Conservation (phyloP, 2,113 vertebrate genomes). For the Eulacestoma nigropectus region DNA sequence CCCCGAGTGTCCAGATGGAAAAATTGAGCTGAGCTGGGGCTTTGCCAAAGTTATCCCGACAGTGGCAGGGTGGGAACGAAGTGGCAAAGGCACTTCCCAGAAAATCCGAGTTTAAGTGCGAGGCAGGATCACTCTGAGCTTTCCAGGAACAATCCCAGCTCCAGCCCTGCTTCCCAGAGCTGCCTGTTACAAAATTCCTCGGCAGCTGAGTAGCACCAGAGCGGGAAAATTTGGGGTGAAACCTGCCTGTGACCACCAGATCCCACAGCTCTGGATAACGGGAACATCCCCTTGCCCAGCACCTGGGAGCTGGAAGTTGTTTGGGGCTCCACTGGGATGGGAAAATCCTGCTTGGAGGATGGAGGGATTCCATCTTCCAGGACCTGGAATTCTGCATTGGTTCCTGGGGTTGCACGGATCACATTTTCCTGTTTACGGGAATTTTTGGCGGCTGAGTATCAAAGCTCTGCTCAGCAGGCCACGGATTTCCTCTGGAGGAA, state of each 20-base stretch:
- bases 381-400: rapidly evolving
- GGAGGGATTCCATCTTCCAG: neutral
- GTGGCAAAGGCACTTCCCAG: neutral
- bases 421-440: rapidly evolving
- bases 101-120: neutral
- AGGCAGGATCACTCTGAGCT: neutral
- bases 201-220: neutral
- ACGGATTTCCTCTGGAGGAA: neutral
- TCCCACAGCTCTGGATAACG: neutral
- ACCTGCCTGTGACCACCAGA: neutral
- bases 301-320: neutral
- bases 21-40: neutral
- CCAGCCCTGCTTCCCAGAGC: neutral
- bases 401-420: neutral
- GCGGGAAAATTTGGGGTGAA: neutral
- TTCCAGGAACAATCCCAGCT: neutral
- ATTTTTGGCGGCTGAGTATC: neutral
- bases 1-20: neutral
- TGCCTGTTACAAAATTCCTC: neutral
- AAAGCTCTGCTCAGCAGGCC: neutral
- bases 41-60: neutral
- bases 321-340: neutral
- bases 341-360: neutral
- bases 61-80: neutral
- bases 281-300: neutral